Evolutionary conservation across 2,113 vertebrate species (phyloP).

Genomic region (Xenopus laevis): DNA sequence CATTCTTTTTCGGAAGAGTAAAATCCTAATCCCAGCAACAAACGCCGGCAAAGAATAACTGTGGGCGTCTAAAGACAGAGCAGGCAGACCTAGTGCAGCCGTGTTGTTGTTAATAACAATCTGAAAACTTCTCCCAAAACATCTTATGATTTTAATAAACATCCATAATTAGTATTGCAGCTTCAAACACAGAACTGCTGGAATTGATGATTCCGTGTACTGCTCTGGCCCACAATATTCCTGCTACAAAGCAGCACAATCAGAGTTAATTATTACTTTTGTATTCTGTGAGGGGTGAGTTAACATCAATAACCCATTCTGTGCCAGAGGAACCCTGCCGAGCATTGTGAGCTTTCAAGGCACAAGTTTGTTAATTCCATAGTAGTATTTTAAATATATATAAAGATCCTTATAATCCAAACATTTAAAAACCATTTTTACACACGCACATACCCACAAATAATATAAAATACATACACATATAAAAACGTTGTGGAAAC

Average conservation of each 20-base stretch:
- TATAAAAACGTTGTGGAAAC: neutral
- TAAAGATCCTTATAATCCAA: too few relatives aligned
- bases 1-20: neutral
- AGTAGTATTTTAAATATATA: neutral
- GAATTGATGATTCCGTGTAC: slow-evolving; percentile 5
- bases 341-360: neutral
- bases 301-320: neutral
- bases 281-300: slow-evolving; percentile 5
- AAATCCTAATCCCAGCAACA: neutral
- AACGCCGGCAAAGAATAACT: too few relatives aligned
- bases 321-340: neutral
- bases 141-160: slow-evolving; percentile 40
- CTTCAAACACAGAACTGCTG: slow-evolving; percentile 20
- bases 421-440: too few relatives aligned
- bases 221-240: slow-evolving; percentile 17
- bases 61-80: neutral
- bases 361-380: neutral
- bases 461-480: neutral
- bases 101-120: slow-evolving; percentile 4
- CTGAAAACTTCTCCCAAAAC: slow-evolving; percentile 7
- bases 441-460: neutral
- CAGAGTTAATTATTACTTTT: slow-evolving; percentile 35
- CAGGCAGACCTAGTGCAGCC: slow-evolving; percentile 29
- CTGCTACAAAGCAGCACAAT: slow-evolving; percentile 26
- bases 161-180: slow-evolving; percentile 25